Evolutionary conservation across 1,140 invertebrate genomes (phyloP).

Genomic region (Polypedilum pembai): DNA sequence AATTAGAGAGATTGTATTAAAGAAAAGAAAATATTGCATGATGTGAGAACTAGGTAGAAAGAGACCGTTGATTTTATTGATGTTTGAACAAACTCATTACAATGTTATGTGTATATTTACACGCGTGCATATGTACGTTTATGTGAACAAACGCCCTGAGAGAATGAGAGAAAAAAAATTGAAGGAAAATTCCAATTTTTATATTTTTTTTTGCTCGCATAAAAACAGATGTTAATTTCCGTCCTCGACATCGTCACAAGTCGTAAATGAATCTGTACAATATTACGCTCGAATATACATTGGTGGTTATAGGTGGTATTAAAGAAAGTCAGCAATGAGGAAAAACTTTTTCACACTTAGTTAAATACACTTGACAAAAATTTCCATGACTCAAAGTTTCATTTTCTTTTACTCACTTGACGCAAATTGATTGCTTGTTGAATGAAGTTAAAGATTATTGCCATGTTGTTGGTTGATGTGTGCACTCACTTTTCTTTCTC

Average conservation of each 20-base stretch:
- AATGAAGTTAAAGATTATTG: slow-evolving; percentile 19
- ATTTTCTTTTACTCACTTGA: background rate
- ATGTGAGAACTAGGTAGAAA: no score
- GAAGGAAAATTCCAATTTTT: background rate
- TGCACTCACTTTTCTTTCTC: no score
- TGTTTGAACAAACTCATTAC: slow-evolving; percentile 19
- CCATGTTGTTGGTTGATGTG: background rate
- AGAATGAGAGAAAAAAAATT: background rate
- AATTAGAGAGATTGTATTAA: background rate
- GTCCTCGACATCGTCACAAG: slow-evolving; percentile 12
- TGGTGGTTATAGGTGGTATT: background rate
- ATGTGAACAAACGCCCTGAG: background rate
- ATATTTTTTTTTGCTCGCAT: background rate
- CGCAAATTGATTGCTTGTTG: slow-evolving; percentile 17
- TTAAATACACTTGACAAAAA: slow-evolving; percentile 6
- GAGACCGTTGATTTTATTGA: background rate
- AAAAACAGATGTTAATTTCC: slow-evolving; percentile 18
- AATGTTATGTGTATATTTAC: background rate
- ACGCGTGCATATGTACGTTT: background rate
- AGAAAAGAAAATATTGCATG: background rate
- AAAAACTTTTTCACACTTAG: background rate
- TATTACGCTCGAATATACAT: background rate
- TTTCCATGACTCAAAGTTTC: slow-evolving; percentile 4
- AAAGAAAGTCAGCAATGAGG: background rate
- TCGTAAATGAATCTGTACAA: slow-evolving; percentile 5